Conservation (phyloP, 1,140 invertebrate species). For the Philotrypesis tridentata region DNA sequence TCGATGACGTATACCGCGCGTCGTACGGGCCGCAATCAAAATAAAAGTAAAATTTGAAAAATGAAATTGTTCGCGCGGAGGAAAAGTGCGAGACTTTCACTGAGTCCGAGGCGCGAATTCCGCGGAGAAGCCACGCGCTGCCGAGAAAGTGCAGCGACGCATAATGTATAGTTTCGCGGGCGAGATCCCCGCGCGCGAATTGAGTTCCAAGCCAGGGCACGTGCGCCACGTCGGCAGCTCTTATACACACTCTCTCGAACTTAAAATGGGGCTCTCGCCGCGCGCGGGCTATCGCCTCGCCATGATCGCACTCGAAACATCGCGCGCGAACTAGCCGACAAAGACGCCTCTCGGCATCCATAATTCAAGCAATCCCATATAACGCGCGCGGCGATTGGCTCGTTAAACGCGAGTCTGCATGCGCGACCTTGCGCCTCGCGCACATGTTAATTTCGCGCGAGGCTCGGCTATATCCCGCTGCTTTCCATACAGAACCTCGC, state of each 20-base stretch:
- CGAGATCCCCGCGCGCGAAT: background rate
- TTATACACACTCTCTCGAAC: background rate
- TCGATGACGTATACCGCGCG: too few relatives aligned
- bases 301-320: constrained; percentile 1
- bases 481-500: constrained; percentile 23
- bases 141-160: too few relatives aligned
- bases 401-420: background rate
- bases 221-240: constrained; percentile 24
- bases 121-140: too few relatives aligned
- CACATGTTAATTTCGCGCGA: constrained; percentile 15
- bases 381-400: constrained; percentile 1
- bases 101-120: too few relatives aligned
- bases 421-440: background rate
- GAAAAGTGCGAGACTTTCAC: too few relatives aligned
- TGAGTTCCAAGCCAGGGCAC: constrained; percentile 39
- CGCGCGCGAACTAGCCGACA: constrained; percentile 8
- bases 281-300: background rate
- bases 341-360: constrained; percentile 26
- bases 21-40: too few relatives aligned
- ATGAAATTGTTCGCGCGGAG: too few relatives aligned
- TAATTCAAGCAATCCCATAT: constrained; percentile 30
- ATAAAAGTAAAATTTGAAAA: too few relatives aligned
- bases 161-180: too few relatives aligned
- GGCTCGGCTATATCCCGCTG: background rate
- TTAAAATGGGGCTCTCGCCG: background rate